Evolutionary conservation across 2,797 vertebrate genomes (phyloP), one percentile per base, ranked within the genome.

Genomic region (Pempheris klunzingeri): DNA sequence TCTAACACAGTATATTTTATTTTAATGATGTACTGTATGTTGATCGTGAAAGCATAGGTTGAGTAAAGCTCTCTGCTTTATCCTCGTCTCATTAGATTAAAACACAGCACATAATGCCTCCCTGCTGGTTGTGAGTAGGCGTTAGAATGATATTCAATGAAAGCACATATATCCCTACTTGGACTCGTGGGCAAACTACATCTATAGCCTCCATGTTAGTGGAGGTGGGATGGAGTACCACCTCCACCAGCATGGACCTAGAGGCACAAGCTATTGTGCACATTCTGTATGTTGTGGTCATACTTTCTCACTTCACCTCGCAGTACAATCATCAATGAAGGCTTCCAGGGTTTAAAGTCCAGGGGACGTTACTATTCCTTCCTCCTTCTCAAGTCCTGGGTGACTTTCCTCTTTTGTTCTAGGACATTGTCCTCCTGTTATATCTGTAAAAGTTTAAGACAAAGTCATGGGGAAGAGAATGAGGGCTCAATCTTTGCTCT

Each of bases 391-490:
- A 30, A 0, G 66, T 73, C 59, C 47, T 38, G 30, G 20, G 44
- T 78, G 70, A 85, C 73, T 74, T 66, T 60, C 49, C 53, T 52
- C 55, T 30, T 71, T 69, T 71, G 57, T 74, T 76, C 46, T 22
- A 1, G 15, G 13, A 71, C 46, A 17, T 13, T 22, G 32, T 65
- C 49, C 61, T 68, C 60, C 39, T 50, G 17, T 81, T 54, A 30
- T 66, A 49, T 87, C 61, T 67, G 32, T 43, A 20, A 77, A 91
- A 84, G 78, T 90, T 84, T 55, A 54, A 63, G 60, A 74, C 84
- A 88, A 90, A 90, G 89, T 90, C 84, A 89, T 41, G 54, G 58
- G 34, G 68, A 75, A 69, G 54, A 63, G 65, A 79, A 36, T 64
- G 8, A 46, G 30, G 65, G 66, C 78, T 82, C 65, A 73, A 15